A percentile compares a stretch with the other conserved stretches of the same genome.
These are phyloP conservation scores for Ginglymostoma cirratum DNA, from an alignment of 2,113 vertebrate species.

Conservation along the genomic window DNA sequence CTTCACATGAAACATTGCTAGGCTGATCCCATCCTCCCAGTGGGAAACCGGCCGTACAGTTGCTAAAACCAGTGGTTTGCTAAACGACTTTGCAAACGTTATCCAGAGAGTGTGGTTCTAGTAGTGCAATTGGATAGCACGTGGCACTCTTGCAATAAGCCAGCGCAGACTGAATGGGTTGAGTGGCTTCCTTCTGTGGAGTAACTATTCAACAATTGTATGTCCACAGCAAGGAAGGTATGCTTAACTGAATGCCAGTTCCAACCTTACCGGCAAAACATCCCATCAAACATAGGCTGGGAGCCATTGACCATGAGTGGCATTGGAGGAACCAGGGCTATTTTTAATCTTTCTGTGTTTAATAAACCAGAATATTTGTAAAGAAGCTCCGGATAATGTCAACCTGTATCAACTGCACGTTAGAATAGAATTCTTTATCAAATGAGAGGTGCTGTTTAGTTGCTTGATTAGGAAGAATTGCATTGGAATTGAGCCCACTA, in stretches of 20 bases:
- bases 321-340: background rate
- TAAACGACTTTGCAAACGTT: too few species aligned
- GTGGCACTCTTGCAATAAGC: too few species aligned
- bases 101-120: too few species aligned
- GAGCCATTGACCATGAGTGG: background rate
- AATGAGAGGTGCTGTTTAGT: background rate
- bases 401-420: background rate
- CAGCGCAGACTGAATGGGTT: too few species aligned
- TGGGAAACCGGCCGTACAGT: too few species aligned
- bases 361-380: background rate
- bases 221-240: too few species aligned
- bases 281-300: background rate
- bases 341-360: background rate
- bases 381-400: background rate
- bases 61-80: too few species aligned
- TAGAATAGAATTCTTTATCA: background rate
- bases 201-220: too few species aligned
- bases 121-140: too few species aligned
- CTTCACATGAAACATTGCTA: background rate
- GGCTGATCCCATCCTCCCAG: background rate
- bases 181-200: too few species aligned
- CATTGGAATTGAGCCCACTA: background rate
- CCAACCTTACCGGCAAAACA: background rate
- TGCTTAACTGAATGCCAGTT: too few species aligned
- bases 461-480: background rate